Evolutionary conservation across 1,140 invertebrate genomes (phyloP).

Genomic region (Asbolus verrucosus): DNA sequence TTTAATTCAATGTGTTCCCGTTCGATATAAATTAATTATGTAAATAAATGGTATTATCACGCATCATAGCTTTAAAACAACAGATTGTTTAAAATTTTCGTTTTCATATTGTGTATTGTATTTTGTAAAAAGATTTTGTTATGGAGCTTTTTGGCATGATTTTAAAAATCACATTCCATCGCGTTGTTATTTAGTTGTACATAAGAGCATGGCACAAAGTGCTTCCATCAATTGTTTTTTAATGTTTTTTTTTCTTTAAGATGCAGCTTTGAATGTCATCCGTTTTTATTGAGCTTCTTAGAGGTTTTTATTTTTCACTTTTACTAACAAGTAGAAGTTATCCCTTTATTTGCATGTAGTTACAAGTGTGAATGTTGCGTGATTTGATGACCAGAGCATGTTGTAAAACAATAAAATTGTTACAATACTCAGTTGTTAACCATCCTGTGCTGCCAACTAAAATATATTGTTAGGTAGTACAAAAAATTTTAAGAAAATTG

Average conservation of each 20-base stretch:
- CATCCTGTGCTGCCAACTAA: slow-evolving; percentile 29
- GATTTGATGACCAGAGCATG: slow-evolving; percentile 24
- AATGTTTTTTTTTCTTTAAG: slow-evolving; percentile 8
- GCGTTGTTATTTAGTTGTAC: slow-evolving; percentile 17
- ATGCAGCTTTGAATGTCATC: slow-evolving; percentile 43
- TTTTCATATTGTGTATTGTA: slow-evolving; percentile 2
- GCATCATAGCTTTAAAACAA: slow-evolving; percentile 14
- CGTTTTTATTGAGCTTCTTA: slow-evolving; percentile 42
- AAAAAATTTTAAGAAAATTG: not conserved
- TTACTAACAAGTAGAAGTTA: slow-evolving; percentile 28
- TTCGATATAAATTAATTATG: slow-evolving; percentile 30
- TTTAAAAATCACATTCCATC: slow-evolving; percentile 25
- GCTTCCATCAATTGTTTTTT: not conserved
- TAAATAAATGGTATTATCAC: slow-evolving; percentile 38
- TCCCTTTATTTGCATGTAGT: slow-evolving; percentile 14
- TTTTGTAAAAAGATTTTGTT: slow-evolving; percentile 2
- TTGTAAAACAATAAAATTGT: slow-evolving; percentile 11
- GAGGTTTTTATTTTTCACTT: slow-evolving; percentile 8
- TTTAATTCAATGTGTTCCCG: slow-evolving; percentile 43
- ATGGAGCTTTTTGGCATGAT: slow-evolving; percentile 38
- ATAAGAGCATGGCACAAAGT: slow-evolving; percentile 18
- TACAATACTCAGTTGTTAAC: slow-evolving; percentile 29
- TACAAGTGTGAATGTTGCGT: slow-evolving; percentile 21
- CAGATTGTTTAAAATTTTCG: no score
- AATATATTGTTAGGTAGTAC: slow-evolving; percentile 26